phyloP scores from a whole-genome alignment of 1,140 invertebrate genomes.

The Heliconius congener region DNA sequence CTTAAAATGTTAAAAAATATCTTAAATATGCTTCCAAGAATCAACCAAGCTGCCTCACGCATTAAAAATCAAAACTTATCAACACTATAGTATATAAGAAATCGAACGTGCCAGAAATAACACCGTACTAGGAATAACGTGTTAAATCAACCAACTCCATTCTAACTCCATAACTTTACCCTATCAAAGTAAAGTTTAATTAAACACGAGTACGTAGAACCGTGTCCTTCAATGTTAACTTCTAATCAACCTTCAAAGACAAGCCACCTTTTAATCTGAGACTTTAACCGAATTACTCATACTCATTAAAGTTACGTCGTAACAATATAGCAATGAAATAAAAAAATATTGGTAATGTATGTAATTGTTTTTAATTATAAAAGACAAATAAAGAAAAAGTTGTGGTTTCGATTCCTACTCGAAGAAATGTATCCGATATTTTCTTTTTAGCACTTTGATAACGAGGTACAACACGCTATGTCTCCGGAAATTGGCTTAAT shows the following conservation, averaged over 20 bases:
- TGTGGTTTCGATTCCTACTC: too few species aligned
- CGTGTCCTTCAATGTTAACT: constrained; percentile 27
- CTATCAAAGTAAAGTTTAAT: constrained; percentile 25
- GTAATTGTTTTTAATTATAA: too few species aligned
- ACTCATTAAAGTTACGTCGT: not conserved
- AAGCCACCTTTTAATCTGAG: constrained; percentile 9
- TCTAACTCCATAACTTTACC: not conserved
- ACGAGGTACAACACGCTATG: too few species aligned
- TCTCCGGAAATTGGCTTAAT: too few species aligned
- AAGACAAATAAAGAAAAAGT: too few species aligned
- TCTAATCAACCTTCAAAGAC: constrained; percentile 28
- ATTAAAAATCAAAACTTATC: not conserved
- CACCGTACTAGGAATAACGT: not conserved
- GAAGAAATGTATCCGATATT: too few species aligned
- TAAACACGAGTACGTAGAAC: constrained; percentile 24
- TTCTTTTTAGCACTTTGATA: too few species aligned
- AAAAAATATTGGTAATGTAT: too few species aligned
- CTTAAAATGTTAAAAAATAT: not conserved
- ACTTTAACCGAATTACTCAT: not conserved
- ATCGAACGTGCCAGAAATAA: not conserved
- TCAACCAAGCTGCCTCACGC: not conserved
- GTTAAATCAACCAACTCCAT: not conserved
- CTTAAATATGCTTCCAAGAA: not conserved
- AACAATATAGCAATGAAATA: not conserved
- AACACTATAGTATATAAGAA: not conserved